Conservation (phyloP, 1,140 invertebrate genomes). For the Bombyx mori region ASM3026992v2 NC_085110.1:9669501-9670000, state of each 20-base stretch:
- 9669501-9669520: slow-evolving; percentile 37
- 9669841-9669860: slow-evolving; percentile 29
- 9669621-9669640: slow-evolving; percentile 30
- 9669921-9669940: slow-evolving; percentile 33
- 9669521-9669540: slow-evolving; percentile 12
- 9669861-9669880: slow-evolving; percentile 38
- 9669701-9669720: too few species aligned
- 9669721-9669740: background rate
- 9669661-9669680: background rate
- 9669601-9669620: slow-evolving; percentile 41
- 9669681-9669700: too few species aligned
- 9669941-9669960: slow-evolving; percentile 28
- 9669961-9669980: slow-evolving; percentile 23
- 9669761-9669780: slow-evolving; percentile 25
- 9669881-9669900: slow-evolving; percentile 26
- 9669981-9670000: slow-evolving; percentile 41
- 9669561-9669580: slow-evolving; percentile 37
- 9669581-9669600: slow-evolving; percentile 45
- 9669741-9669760: slow-evolving; percentile 2
- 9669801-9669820: slow-evolving; percentile 38
- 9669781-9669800: slow-evolving; percentile 42
- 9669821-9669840: slow-evolving; percentile 34
- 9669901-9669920: slow-evolving; percentile 44
- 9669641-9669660: background rate
- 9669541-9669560: slow-evolving; percentile 1